Base-by-base conservation (phyloP, 1,140 invertebrate species). In the Luehdorfia chinensis region DNA sequence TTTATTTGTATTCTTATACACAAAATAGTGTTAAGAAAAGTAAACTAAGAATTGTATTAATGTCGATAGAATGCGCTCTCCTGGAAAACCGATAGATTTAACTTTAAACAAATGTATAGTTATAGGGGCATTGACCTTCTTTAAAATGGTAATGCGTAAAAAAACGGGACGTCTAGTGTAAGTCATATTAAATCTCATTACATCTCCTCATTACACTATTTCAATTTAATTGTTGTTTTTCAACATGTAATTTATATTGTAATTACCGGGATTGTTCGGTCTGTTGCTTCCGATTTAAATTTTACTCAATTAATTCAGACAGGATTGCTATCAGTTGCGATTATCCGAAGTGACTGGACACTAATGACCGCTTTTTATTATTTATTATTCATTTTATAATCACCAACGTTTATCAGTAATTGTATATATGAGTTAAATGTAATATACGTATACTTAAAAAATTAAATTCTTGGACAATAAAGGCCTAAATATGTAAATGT, bases 191-290 rank as follows among this genome's bases (percentile, higher is more conserved):
- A n/a, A n/a, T 23, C 19, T 36, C 33, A 4, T 21, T 36, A 13
- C 5, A 5, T 34, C 16, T 34, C 19, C 4, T 11, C 1, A 15
- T 32, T 7, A 32, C 8, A 34, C 18, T 1, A 9, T 21, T 21
- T 34, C 19, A 4, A 36, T 19, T 13, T 36, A 19, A 36, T 18
- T 4, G 5, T 36, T 21, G 33, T 5, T 11, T 36, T 32, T 34
- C 14, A 34, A 15, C 13, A 18, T 4, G n/a, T 18, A 34, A 14
- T 8, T 16, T 21, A 34, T 34, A 19, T 19, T 19, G n/a, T 12
- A 19, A 36, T 36, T 21, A 36, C 18, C 33, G 33, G 33, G 9
- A 36, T 36, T 36, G 15, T 36, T 36, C 18, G 33, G 15, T 36
- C 33, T 36, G 16, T 36, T 21, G 33, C 33, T 21, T 36, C 9